A percentile compares a stretch with the other conserved stretches of the same genome.
These are phyloP conservation scores for Tragulus kanchil DNA, from an alignment of 2,113 vertebrate genomes.

Conservation along the genomic window DNA sequence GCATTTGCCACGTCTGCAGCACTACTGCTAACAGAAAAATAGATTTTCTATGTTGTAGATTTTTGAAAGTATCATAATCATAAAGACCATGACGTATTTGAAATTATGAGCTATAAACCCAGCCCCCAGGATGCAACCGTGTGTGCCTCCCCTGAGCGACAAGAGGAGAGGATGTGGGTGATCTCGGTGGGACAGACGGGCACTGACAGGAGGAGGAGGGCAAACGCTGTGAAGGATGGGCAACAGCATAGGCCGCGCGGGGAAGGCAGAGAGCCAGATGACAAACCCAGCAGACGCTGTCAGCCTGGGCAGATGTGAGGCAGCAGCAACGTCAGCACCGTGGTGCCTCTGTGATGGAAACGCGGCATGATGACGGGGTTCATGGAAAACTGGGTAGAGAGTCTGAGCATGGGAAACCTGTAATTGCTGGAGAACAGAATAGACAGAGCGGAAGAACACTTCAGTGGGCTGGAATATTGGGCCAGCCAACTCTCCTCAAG, in stretches of 20 bases:
- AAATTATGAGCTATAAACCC: background rate
- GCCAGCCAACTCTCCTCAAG: background rate
- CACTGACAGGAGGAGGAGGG: background rate
- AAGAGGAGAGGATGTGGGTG: no score
- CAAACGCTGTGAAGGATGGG: accelerated
- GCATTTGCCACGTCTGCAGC: background rate
- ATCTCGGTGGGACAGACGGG: accelerated
- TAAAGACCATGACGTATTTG: background rate
- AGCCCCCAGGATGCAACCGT: no score
- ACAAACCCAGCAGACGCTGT: no score
- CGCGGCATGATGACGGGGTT: background rate
- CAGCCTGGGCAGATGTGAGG: background rate
- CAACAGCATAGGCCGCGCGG: no score
- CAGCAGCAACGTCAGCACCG: background rate
- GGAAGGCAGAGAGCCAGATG: background rate
- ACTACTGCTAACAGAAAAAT: background rate
- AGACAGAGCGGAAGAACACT: background rate
- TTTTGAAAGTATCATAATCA: background rate
- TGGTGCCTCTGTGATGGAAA: background rate
- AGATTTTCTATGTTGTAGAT: background rate
- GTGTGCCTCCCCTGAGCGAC: background rate
- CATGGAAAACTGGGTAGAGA: background rate
- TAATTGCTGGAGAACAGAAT: background rate
- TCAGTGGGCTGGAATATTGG: background rate
- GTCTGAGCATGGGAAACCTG: background rate